phyloP scores from a whole-genome alignment of 2,888 invertebrate species.

The Strigamia crassipes region DNA sequence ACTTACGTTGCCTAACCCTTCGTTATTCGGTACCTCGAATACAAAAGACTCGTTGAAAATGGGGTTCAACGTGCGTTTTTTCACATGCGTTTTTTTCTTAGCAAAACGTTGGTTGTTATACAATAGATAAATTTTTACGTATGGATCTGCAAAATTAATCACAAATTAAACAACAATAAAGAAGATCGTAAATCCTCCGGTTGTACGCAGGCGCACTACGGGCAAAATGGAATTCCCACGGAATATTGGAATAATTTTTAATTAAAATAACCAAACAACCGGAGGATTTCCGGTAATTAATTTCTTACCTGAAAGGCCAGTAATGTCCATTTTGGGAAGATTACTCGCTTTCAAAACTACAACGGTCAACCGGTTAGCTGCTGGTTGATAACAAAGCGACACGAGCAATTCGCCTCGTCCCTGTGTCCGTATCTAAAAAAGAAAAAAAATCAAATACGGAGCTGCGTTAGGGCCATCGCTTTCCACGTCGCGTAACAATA shows the following conservation, averaged over 20 bases:
- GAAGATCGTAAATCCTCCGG: too few relatives aligned
- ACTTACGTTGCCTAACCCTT: slow-evolving; percentile 78
- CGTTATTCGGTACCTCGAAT: slow-evolving; percentile 87
- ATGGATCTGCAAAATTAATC: slow-evolving; percentile 77
- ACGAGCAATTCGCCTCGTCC: slow-evolving; percentile 93
- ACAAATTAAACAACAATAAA: too few relatives aligned
- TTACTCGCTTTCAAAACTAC: slow-evolving; percentile 96
- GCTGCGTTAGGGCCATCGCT: too few relatives aligned
- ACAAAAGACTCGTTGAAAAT: slow-evolving; percentile 99
- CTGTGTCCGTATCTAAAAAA: slow-evolving; percentile 79
- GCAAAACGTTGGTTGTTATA: slow-evolving; percentile 97
- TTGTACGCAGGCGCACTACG: too few relatives aligned
- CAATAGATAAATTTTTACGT: slow-evolving; percentile 94
- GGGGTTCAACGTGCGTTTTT: slow-evolving; percentile 95
- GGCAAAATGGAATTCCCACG: too few relatives aligned
- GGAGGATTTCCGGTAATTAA: too few relatives aligned
- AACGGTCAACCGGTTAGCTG: slow-evolving; percentile 91
- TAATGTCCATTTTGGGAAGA: slow-evolving; percentile 97
- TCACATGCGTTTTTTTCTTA: slow-evolving; percentile 99
- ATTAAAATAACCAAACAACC: too few relatives aligned
- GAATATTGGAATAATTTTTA: too few relatives aligned
- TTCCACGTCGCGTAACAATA: neutral
- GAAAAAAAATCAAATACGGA: slow-evolving; percentile 6
- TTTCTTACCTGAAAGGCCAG: slow-evolving; percentile 80
- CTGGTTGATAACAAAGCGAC: slow-evolving; percentile 97